Evolutionary conservation across 2,888 invertebrate genomes (phyloP).

Genomic region (Ormyrus nitidulus): DNA sequence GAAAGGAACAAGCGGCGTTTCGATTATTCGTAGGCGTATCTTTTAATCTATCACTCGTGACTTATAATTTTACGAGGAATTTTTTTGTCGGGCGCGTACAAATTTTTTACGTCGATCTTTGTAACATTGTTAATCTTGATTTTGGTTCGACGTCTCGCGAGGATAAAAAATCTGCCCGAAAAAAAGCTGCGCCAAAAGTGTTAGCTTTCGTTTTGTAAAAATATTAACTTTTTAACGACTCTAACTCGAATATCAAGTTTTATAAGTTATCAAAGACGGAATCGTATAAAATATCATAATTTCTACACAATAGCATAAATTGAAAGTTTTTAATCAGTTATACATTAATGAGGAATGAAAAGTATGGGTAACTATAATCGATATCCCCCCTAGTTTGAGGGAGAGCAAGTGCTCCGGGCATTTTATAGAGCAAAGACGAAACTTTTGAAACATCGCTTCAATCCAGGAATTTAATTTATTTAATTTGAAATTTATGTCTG

Average conservation of each 20-base stretch:
- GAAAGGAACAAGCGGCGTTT: constrained; percentile 24
- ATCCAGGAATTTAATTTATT: constrained; percentile 55
- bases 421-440: constrained; percentile 51
- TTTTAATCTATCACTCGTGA: constrained; percentile 49
- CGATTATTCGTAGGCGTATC: constrained; percentile 50
- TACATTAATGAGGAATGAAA: constrained; percentile 41
- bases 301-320: neutral
- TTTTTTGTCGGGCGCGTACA: constrained; percentile 23
- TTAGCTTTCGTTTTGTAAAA: too few species aligned
- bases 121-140: too few species aligned
- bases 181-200: too few species aligned
- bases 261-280: too few species aligned
- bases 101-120: constrained; percentile 33
- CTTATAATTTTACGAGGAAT: constrained; percentile 39
- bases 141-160: too few species aligned
- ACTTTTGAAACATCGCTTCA: constrained; percentile 51
- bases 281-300: neutral
- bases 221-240: too few species aligned
- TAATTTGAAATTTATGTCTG: constrained; percentile 54
- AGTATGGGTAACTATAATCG: constrained; percentile 50
- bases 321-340: constrained; percentile 24
- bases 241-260: too few species aligned
- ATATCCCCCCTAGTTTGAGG: constrained; percentile 36
- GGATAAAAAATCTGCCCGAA: too few species aligned
- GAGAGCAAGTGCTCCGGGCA: constrained; percentile 40